Percentiles rank a stretch among this genome's conserved stretches.
These are phyloP conservation scores for Pyrocoelia pectoralis DNA, from an alignment of 2,888 invertebrate species.

Conservation along the genomic window DNA sequence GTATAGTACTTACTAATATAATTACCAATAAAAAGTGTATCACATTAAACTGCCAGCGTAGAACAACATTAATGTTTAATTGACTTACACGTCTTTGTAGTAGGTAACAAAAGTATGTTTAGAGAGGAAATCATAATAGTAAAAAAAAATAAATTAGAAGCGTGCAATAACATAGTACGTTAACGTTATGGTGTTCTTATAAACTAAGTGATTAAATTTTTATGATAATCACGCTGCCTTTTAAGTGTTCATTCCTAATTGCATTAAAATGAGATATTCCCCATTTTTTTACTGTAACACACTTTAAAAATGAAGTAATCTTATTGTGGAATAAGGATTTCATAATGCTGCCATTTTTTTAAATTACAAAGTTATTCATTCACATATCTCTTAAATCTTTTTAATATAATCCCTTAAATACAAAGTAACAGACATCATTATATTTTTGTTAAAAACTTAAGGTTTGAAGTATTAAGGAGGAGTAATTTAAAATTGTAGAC, in stretches of 20 bases:
- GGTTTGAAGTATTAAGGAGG: conserved; percentile 4
- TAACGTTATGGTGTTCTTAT: neutral
- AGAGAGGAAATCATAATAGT: too few relatives aligned
- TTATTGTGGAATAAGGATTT: neutral
- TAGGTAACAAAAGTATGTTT: too few relatives aligned
- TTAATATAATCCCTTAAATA: conserved; percentile 1
- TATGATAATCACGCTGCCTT: neutral
- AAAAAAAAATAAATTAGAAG: too few relatives aligned
- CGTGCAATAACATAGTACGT: neutral
- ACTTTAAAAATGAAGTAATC: neutral
- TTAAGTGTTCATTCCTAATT: neutral
- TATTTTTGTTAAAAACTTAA: conserved; percentile 4
- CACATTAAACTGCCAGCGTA: too few relatives aligned
- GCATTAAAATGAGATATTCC: neutral
- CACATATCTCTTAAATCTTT: neutral
- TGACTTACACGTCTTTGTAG: too few relatives aligned
- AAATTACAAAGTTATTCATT: neutral
- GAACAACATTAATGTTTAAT: too few relatives aligned
- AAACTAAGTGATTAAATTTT: neutral
- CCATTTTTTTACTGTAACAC: neutral
- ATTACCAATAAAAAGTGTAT: too few relatives aligned
- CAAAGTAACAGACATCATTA: conserved; percentile 7
- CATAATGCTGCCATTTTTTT: neutral
- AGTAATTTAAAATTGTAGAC: conserved; percentile 1
- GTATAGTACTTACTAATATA: too few relatives aligned